Base-by-base conservation (phyloP, 1,140 invertebrate genomes). In the Ctenoplectra terminalis region DNA sequence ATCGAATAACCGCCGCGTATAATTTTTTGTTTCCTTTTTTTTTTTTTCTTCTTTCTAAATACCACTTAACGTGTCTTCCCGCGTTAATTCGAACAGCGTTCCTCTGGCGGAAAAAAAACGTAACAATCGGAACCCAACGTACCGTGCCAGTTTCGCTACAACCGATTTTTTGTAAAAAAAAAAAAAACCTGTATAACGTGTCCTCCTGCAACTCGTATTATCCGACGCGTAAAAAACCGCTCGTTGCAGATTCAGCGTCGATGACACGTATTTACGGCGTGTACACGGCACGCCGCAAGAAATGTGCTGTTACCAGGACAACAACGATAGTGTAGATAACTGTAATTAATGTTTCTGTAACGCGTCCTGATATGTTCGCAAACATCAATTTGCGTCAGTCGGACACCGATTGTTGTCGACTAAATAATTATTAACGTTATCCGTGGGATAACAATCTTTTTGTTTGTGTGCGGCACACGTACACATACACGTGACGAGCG, bases 371-470 rank as follows among this genome's bases (percentile, higher is more conserved):
- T 56, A 58, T 23, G 40, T 74, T 74, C 23, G 72, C 72, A 67
- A 74, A 74, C 79, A 81, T 75, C 79, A 75, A 81, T 81, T 81
- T 75, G 50, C 72, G 43, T 48, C 72, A 26, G 61, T 58, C 9
- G 37, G 60, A 34, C 72, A 67, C 61, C 61, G 72, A 74, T 81
- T 75, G 61, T 81, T 67, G 71, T 48, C 72, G 61, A 43, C 43
- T 75, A 81, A 81, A 81, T 81, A 74, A 81, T 81, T 81, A 81
- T 74, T 74, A 81, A 81, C 71, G 61, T 75, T 81, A 81, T 58
- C 37, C 54, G 29, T 9, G 43, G 11, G 29, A 17, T 50, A 61
- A 60, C 52, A 56, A 56, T 43, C 61, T 81, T 81, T 75, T 81
- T 81, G 40, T 11, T 8, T 17, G 37, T 17, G 17, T 29, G 17